A percentile compares a stretch with the other conserved stretches of the same genome.
Evolutionary conservation across 2,888 invertebrate genomes (phyloP).

Genomic region (Brachyptera putata): DNA sequence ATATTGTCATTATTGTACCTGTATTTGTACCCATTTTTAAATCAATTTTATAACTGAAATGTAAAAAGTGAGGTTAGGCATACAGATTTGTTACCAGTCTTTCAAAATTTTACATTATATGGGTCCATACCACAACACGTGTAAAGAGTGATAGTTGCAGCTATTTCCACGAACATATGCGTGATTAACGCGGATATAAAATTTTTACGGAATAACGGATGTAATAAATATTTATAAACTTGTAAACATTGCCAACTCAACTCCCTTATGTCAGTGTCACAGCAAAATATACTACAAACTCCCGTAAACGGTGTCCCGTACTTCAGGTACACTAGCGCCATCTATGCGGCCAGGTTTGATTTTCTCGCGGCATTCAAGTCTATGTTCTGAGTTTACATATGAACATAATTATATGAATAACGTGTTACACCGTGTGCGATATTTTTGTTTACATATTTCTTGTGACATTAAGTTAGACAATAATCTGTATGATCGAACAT

Average conservation of each 20-base stretch:
- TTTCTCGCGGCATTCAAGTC: too few relatives aligned
- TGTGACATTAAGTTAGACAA: too few relatives aligned
- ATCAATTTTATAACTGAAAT: conserved; percentile 26
- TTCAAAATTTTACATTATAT: not conserved
- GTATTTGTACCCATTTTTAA: conserved; percentile 53
- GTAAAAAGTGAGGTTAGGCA: not conserved
- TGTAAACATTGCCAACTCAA: not conserved
- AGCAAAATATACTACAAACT: too few relatives aligned
- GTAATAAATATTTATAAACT: not conserved
- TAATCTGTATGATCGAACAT: too few relatives aligned
- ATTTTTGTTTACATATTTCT: too few relatives aligned
- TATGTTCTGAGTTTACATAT: too few relatives aligned
- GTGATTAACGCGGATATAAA: not conserved
- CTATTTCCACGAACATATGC: not conserved
- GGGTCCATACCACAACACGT: not conserved
- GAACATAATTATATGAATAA: too few relatives aligned
- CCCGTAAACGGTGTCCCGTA: too few relatives aligned
- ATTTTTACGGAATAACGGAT: not conserved
- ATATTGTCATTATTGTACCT: conserved; percentile 80
- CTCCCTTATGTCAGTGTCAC: too few relatives aligned
- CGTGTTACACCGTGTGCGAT: too few relatives aligned
- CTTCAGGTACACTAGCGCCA: too few relatives aligned
- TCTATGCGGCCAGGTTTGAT: too few relatives aligned
- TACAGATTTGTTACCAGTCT: not conserved
- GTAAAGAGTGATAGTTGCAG: not conserved